Conservation (phyloP, 2,888 invertebrate genomes). For the Acronicta alni region DNA sequence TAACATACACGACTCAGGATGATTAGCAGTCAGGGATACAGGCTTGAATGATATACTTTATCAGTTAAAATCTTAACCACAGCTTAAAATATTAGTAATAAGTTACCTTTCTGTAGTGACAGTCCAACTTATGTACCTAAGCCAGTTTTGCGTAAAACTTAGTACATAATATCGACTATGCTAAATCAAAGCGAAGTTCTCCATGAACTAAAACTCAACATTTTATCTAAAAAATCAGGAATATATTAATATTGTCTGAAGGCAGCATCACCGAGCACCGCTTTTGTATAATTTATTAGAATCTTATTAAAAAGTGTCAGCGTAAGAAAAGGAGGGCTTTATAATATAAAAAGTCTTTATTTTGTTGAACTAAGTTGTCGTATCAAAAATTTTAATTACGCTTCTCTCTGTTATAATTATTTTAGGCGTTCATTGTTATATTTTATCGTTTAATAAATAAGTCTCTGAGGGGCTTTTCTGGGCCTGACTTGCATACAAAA, state of each 20-base stretch:
- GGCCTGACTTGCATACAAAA: not conserved
- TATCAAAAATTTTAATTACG: conserved; percentile 73
- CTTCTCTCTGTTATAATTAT: conserved; percentile 51
- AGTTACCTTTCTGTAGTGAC: too few relatives aligned
- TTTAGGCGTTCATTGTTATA: conserved; percentile 27
- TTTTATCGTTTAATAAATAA: conserved; percentile 38
- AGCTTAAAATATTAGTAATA: too few relatives aligned
- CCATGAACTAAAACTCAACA: conserved; percentile 30
- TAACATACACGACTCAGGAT: too few relatives aligned
- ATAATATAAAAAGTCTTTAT: conserved; percentile 72
- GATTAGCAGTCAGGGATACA: too few relatives aligned
- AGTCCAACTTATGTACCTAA: too few relatives aligned
- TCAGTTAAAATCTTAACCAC: too few relatives aligned
- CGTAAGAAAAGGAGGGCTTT: conserved; percentile 70
- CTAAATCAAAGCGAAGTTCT: conserved; percentile 18
- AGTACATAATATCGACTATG: conserved; percentile 17
- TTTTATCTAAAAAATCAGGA: conserved; percentile 44
- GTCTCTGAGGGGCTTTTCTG: conserved; percentile 25
- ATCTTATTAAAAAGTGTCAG: conserved; percentile 85
- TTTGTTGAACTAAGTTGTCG: conserved; percentile 68
- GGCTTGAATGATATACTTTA: too few relatives aligned
- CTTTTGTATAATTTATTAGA: conserved; percentile 82
- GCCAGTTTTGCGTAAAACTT: too few relatives aligned
- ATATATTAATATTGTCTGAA: conserved; percentile 61
- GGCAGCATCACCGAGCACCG: conserved; percentile 66